A percentile compares a stretch with the other conserved stretches of the same genome.
phyloP scores from a whole-genome alignment of 2,113 vertebrate genomes.

The Ceyx margarethae region DNA sequence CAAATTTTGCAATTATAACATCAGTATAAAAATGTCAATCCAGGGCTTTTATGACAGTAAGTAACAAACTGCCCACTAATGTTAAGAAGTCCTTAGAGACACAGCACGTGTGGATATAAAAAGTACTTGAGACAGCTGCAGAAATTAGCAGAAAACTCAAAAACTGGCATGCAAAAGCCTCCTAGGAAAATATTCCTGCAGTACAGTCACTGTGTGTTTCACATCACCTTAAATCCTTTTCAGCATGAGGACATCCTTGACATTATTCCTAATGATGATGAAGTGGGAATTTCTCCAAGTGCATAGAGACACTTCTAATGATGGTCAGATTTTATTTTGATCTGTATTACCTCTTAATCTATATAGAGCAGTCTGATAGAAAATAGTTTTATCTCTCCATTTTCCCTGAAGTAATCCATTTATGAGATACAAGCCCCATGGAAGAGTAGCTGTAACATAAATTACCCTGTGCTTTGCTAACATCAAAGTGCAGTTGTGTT shows the following conservation, averaged over 20 bases:
- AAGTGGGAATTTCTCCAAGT: neutral
- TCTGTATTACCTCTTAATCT: neutral
- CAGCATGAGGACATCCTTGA: neutral
- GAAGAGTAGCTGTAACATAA: neutral
- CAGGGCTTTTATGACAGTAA: neutral
- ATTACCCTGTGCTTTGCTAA: neutral
- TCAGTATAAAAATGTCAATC: constrained; percentile 49
- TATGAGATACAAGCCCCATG: neutral
- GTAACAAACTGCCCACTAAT: neutral
- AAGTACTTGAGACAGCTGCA: neutral
- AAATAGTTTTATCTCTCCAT: neutral
- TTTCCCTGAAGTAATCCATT: neutral
- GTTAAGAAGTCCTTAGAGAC: neutral
- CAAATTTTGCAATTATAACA: constrained; percentile 41
- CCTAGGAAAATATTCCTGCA: neutral
- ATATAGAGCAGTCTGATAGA: neutral
- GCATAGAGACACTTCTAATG: neutral
- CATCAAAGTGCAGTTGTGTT: neutral
- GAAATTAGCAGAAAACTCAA: neutral
- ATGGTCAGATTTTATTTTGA: neutral
- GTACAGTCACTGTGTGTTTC: neutral
- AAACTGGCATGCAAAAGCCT: neutral
- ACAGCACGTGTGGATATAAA: neutral
- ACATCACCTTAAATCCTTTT: neutral
- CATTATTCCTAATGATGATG: neutral